Conservation (phyloP, 2,113 vertebrate species). For the Anarrhichthys ocellatus region DNA sequence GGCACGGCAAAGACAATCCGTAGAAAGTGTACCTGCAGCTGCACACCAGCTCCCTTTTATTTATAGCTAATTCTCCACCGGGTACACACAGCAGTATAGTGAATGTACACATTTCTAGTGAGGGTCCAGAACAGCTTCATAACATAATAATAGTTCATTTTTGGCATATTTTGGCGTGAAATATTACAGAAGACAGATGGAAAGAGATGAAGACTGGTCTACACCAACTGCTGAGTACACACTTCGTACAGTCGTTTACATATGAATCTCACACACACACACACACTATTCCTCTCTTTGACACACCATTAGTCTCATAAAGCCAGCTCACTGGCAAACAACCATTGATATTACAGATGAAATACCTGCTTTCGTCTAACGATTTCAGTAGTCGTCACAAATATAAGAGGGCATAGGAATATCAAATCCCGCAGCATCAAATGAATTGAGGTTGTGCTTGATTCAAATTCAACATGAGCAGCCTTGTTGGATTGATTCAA, state of each 20-base stretch:
- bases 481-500: not conserved
- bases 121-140: not conserved
- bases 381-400: constrained; percentile 3
- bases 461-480: constrained; percentile 19
- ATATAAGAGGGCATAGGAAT: not conserved
- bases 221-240: constrained; percentile 22
- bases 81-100: not conserved
- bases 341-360: constrained; percentile 10
- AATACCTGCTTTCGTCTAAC: constrained; percentile 18
- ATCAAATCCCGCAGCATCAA: not conserved
- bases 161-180: not conserved
- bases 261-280: constrained; percentile 2
- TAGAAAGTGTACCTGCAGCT: constrained; percentile 26
- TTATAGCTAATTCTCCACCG: constrained; percentile 27
- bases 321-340: constrained; percentile 1
- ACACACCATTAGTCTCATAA: constrained; percentile 19
- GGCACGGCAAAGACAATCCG: constrained; percentile 19
- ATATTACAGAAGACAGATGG: constrained; percentile 9
- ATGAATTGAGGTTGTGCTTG: not conserved
- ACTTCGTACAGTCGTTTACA: not conserved
- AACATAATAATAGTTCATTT: not conserved
- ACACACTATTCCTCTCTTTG: constrained; percentile 5
- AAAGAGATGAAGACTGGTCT: constrained; percentile 4
- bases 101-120: not conserved
- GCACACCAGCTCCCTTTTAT: constrained; percentile 32